A percentile compares a stretch with the other conserved stretches of the same genome.
phyloP scores from a whole-genome alignment of 1,140 invertebrate species.

The Arion vulgaris region DNA sequence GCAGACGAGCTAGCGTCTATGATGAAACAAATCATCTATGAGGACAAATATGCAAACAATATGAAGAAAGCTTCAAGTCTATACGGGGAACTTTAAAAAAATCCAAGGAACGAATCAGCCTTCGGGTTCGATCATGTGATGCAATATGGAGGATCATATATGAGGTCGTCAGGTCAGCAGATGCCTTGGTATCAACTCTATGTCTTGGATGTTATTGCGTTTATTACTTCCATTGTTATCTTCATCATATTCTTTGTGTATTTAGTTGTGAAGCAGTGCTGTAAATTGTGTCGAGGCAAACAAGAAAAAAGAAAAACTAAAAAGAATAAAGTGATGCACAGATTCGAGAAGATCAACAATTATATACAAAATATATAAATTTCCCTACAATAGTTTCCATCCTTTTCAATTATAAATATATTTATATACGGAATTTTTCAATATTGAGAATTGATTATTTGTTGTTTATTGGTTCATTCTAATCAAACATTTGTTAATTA shows the following conservation, averaged over 20 bases:
- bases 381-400: too few species aligned
- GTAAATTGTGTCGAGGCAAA: background rate
- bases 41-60: background rate
- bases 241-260: background rate
- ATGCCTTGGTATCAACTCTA: background rate
- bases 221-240: background rate
- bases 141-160: background rate
- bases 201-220: background rate
- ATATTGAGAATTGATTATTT: too few species aligned
- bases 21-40: constrained; percentile 34
- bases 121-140: background rate
- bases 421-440: too few species aligned
- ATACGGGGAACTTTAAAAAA: background rate
- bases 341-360: too few species aligned
- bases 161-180: background rate
- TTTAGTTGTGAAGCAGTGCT: background rate
- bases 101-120: background rate
- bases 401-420: too few species aligned
- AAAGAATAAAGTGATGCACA: too few species aligned
- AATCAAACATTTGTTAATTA: too few species aligned
- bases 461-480: too few species aligned
- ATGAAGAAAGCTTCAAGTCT: constrained; percentile 14
- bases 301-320: too few species aligned
- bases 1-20: constrained; percentile 33
- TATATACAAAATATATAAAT: too few species aligned